A percentile compares a stretch with the other conserved stretches of the same genome.
Evolutionary conservation across 2,888 invertebrate species (phyloP).

Genomic region (Xylocampa areola): DNA sequence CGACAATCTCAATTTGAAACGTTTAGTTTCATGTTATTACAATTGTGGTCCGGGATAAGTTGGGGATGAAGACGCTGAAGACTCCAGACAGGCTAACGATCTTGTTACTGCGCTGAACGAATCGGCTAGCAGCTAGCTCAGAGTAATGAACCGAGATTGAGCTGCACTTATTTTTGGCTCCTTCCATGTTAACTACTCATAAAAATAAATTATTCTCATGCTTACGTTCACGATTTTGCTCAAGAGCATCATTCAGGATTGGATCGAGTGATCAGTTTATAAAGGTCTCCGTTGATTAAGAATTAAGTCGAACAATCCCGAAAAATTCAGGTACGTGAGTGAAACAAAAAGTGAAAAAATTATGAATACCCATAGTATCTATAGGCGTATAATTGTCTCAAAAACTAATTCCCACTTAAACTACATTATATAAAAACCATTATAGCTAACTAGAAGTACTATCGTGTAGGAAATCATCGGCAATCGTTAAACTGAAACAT

Average conservation of each 20-base stretch:
- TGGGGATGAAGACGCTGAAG: constrained; percentile 50
- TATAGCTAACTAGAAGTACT: constrained; percentile 7
- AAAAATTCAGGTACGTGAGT: too few relatives aligned
- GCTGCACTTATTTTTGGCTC: constrained; percentile 10
- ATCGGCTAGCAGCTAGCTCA: constrained; percentile 52
- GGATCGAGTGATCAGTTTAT: too few relatives aligned
- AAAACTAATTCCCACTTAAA: constrained; percentile 4
- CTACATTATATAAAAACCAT: constrained; percentile 8
- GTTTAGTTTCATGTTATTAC: constrained; percentile 59
- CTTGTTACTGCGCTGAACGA: constrained; percentile 64
- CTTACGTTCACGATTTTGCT: too few relatives aligned
- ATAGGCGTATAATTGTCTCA: too few relatives aligned
- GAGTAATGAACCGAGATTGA: constrained; percentile 65
- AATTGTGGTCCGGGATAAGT: constrained; percentile 59
- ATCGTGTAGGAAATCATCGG: constrained; percentile 28
- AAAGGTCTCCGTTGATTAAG: too few relatives aligned
- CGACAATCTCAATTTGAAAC: constrained; percentile 47
- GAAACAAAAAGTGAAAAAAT: too few relatives aligned
- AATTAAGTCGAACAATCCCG: too few relatives aligned
- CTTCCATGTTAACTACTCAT: constrained; percentile 13
- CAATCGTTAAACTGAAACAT: constrained; percentile 43
- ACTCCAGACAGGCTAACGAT: constrained; percentile 67
- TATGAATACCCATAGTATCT: too few relatives aligned
- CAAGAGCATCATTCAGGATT: too few relatives aligned
- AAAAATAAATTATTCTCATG: too few relatives aligned